Percentiles rank a stretch among this genome's conserved stretches.
These are phyloP conservation scores for Onychorhynchus coronatus DNA, from an alignment of 2,113 vertebrate genomes.

Conservation along the genomic window DNA sequence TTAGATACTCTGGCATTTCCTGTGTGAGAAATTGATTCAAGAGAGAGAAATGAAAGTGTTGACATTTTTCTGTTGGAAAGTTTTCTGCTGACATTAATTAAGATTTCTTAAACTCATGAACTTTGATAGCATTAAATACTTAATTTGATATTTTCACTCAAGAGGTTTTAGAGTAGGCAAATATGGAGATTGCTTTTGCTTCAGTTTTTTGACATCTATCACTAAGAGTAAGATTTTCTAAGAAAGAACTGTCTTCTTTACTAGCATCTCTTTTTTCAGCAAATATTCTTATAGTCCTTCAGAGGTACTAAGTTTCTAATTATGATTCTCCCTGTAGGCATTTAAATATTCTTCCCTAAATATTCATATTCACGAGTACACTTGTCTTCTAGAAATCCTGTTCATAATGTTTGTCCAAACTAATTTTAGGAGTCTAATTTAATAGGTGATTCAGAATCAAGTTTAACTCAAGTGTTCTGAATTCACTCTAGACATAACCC, in stretches of 20 bases:
- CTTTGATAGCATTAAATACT: background rate
- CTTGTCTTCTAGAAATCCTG: background rate
- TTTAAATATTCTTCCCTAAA: background rate
- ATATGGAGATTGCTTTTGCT: background rate
- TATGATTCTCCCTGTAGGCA: background rate
- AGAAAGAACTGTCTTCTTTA: background rate
- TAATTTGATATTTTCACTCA: background rate
- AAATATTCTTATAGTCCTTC: background rate
- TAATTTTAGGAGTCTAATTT: background rate
- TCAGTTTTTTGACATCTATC: background rate
- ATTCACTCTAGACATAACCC: background rate
- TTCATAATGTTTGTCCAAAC: background rate
- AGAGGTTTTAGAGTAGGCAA: background rate
- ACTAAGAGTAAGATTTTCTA: background rate
- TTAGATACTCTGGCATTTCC: conserved; percentile 27
- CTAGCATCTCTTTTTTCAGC: background rate
- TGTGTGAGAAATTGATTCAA: background rate
- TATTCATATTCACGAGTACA: background rate
- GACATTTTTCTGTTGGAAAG: conserved; percentile 13
- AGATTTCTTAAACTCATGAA: background rate
- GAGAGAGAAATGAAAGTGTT: background rate
- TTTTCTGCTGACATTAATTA: conserved; percentile 39
- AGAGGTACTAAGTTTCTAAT: background rate
- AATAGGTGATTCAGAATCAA: background rate
- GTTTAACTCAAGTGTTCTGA: background rate